These are phyloP conservation scores for Phyto melanocephala DNA, from an alignment of 2,888 invertebrate species.

Conservation along the genomic window DNA sequence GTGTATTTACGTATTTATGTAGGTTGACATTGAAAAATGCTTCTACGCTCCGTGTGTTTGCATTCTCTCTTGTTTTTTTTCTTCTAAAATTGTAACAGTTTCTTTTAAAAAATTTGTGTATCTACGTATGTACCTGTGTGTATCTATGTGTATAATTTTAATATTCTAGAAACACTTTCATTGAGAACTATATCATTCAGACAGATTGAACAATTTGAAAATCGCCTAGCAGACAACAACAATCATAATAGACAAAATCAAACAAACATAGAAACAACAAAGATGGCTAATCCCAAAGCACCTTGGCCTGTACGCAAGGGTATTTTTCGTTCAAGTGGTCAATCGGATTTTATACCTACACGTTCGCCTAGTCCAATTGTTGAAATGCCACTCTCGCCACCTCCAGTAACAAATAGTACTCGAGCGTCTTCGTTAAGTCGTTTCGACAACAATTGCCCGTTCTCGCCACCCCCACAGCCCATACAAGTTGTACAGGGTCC, in stretches of 20 bases:
- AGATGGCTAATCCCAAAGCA: conserved; percentile 82
- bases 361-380: conserved; percentile 79
- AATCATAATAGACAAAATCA: neutral
- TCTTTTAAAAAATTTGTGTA: neutral
- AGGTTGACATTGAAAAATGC: conserved; percentile 61
- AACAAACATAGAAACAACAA: conserved; percentile 6
- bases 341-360: conserved; percentile 77
- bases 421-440: conserved; percentile 67
- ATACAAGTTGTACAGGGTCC: conserved; percentile 71
- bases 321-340: conserved; percentile 79
- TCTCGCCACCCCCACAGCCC: conserved; percentile 75
- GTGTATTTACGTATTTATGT: conserved; percentile 47
- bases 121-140: neutral
- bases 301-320: conserved; percentile 88
- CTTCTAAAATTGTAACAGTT: conserved; percentile 19
- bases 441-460: conserved; percentile 68
- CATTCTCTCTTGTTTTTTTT: conserved; percentile 11
- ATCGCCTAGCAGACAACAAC: conserved; percentile 6
- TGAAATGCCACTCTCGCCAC: conserved; percentile 79
- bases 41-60: conserved; percentile 26
- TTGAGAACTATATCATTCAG: conserved; percentile 43
- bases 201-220: conserved; percentile 50
- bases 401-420: conserved; percentile 66
- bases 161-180: conserved; percentile 42
- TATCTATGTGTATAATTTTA: neutral